phyloP scores from a whole-genome alignment of 2,888 invertebrate genomes.

The Lepas anatifera region DNA sequence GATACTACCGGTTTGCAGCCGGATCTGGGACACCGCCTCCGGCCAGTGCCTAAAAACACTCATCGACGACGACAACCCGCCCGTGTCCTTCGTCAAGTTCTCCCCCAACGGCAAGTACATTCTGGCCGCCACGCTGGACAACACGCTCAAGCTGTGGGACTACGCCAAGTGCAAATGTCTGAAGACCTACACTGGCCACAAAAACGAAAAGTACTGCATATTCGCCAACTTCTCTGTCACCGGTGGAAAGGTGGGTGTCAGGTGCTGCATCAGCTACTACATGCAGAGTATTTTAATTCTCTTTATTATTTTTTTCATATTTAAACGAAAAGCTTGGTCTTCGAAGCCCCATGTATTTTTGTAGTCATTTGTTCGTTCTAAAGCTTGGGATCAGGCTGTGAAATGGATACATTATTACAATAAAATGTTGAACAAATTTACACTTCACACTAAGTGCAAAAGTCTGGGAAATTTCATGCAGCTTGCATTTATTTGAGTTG shows the following conservation, averaged over 20 bases:
- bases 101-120: slow-evolving; percentile 99
- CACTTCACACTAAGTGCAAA: too few species aligned
- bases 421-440: too few species aligned
- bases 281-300: too few species aligned
- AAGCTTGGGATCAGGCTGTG: too few species aligned
- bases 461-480: too few species aligned
- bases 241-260: slow-evolving; percentile 74
- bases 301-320: too few species aligned
- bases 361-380: too few species aligned
- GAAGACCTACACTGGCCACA: slow-evolving; percentile 96
- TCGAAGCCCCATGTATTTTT: too few species aligned
- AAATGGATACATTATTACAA: too few species aligned
- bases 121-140: slow-evolving; percentile 93
- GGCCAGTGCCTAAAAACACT: slow-evolving; percentile 98
- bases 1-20: slow-evolving; percentile 52
- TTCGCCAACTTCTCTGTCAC: slow-evolving; percentile 99
- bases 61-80: slow-evolving; percentile 98
- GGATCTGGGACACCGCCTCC: slow-evolving; percentile 99
- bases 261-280: too few species aligned
- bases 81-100: slow-evolving; percentile 98
- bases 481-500: too few species aligned
- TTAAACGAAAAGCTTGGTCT: too few species aligned
- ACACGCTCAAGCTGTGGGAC: slow-evolving; percentile 97
- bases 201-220: slow-evolving; percentile 98
- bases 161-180: slow-evolving; percentile 97